These are phyloP conservation scores for Falco berigora DNA, from an alignment of 2,797 vertebrate species.

Conservation along the genomic window DNA sequence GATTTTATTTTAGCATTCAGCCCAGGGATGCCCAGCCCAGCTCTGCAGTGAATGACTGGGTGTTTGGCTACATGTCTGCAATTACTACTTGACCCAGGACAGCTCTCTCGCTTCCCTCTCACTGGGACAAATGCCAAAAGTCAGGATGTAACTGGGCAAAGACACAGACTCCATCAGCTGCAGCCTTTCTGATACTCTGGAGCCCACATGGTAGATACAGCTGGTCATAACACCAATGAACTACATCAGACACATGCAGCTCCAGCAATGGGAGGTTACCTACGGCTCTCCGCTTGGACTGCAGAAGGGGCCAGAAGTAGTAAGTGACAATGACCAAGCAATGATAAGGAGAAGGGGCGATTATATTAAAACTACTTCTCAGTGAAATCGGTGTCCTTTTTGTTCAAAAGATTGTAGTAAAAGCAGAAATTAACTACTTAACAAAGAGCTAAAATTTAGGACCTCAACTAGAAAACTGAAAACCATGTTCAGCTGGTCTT, in stretches of 20 bases:
- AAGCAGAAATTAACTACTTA: slow-evolving; percentile 22
- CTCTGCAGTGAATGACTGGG: not conserved
- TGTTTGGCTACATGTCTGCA: not conserved
- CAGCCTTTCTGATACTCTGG: not conserved
- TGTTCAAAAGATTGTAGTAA: not conserved
- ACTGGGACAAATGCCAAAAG: not conserved
- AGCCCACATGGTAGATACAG: not conserved
- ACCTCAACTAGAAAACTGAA: slow-evolving; percentile 14
- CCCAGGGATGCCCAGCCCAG: not conserved
- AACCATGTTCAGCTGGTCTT: slow-evolving; percentile 7
- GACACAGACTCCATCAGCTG: not conserved
- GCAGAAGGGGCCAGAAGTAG: not conserved
- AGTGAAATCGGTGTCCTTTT: not conserved
- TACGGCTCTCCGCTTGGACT: not conserved
- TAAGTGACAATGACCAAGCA: not conserved
- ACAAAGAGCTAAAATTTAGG: not conserved
- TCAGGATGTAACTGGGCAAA: not conserved
- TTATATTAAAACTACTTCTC: not conserved
- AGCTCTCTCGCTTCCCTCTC: not conserved
- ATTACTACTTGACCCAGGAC: not conserved
- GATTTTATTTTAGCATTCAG: not conserved
- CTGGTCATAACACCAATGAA: not conserved
- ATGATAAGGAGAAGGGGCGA: not conserved
- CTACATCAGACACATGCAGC: not conserved
- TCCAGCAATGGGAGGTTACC: not conserved